A percentile compares a stretch with the other conserved stretches of the same genome.
These are phyloP conservation scores for Mionectes olivaceus DNA, from an alignment of 2,797 vertebrate genomes.

Conservation along the genomic window DNA sequence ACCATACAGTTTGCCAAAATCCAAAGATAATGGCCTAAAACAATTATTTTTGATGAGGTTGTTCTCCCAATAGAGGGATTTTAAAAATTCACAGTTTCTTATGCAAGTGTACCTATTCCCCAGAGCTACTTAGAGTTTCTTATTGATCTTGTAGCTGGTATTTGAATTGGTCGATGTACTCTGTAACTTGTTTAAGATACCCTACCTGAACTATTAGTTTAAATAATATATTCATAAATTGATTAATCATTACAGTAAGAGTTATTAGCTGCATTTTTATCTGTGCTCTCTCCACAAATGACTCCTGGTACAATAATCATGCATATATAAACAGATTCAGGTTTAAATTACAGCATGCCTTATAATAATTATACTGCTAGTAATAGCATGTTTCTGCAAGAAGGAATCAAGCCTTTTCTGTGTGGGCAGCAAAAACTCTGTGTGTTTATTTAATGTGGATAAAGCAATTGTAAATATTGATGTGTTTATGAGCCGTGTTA, in stretches of 20 bases:
- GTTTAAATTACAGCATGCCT: slow-evolving; percentile 59
- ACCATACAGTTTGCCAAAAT: slow-evolving; percentile 3
- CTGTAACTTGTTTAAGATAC: slow-evolving; percentile 92
- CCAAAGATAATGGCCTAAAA: slow-evolving; percentile 1
- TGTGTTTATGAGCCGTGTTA: not conserved
- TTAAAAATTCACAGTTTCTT: slow-evolving; percentile 73
- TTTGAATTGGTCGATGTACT: slow-evolving; percentile 93
- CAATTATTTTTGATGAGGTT: slow-evolving; percentile 43
- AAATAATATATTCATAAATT: slow-evolving; percentile 98
- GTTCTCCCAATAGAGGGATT: slow-evolving; percentile 39
- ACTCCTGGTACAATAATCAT: slow-evolving; percentile 74
- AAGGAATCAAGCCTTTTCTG: slow-evolving; percentile 41
- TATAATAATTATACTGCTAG: slow-evolving; percentile 33
- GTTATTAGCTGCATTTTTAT: slow-evolving; percentile 93
- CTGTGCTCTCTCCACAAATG: slow-evolving; percentile 78
- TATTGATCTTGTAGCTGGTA: slow-evolving; percentile 92
- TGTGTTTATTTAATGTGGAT: slow-evolving; percentile 1
- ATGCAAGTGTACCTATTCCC: slow-evolving; percentile 81
- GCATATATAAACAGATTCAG: slow-evolving; percentile 73
- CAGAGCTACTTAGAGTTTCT: slow-evolving; percentile 89
- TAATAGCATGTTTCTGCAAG: slow-evolving; percentile 27
- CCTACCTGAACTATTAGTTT: slow-evolving; percentile 95
- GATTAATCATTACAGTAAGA: slow-evolving; percentile 97
- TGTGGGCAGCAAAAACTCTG: not conserved
- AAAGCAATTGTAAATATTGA: slow-evolving; percentile 22